Base-by-base conservation (phyloP, 2,888 invertebrate species). In the Resseliella maxima region DNA sequence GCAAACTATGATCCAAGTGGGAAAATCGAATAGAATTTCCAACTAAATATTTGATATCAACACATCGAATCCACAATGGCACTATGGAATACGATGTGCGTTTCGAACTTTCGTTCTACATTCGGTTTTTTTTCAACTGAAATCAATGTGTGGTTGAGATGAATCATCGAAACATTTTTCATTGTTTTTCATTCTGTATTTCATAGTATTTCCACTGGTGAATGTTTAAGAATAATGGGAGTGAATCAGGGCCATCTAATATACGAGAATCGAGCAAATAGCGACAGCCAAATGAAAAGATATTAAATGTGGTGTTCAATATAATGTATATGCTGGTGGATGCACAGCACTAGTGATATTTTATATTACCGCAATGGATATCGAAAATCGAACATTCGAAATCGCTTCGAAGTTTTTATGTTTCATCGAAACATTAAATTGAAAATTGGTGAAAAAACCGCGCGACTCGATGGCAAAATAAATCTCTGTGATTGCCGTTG, bases 1-100 rank as follows among this genome's bases (percentile, higher is more conserved):
- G 72, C 72, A 72, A 31, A 18, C 31, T 31, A 35, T 12, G 35
- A 72, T 31, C 15, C 31, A 72, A 27, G 31, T 31, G 72, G 31
- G 72, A 31, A 35, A 72, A 31, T 31, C 3, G 31, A 18, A 72
- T 59, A 12, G 35, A 31, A 72, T 15, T 12, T 72, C n/a, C 31
- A 72, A 72, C 72, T 72, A 72, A 72, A 72, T 72, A 72, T 72
- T 72, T 72, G 72, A 72, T 72, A 72, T 72, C 31, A 72, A 72
- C 72, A 72, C 6, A 72, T 35, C 31, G 35, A 31, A 72, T 72
- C 72, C 72, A 35, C 3, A 72, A 15, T 72, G 72, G 12, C 15
- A 5, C 31, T n/a, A 59, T 35, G 15, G 46, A 24, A 27, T 31
- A 35, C 31, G 3, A 3, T 27, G 21, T 59, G 3, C 59, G 24